These are phyloP conservation scores for Thymelicus lineola DNA, from an alignment of 2,888 invertebrate genomes.

Conservation along the genomic window DNA sequence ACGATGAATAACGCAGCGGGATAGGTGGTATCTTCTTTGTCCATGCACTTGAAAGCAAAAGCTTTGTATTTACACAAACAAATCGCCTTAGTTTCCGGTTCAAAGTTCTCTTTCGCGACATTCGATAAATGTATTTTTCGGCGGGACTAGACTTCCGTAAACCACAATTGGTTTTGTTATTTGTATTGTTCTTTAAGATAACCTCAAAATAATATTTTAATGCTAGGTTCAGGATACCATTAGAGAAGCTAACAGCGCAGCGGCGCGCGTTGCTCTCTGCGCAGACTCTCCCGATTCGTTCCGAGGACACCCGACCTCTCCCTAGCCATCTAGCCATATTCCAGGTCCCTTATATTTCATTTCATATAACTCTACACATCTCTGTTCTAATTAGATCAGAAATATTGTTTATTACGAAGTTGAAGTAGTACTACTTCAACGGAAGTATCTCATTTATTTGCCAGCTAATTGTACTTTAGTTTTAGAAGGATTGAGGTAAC, in stretches of 20 bases:
- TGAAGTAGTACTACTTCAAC: not conserved
- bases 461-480: not conserved
- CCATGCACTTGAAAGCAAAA: conserved; percentile 82
- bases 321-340: conserved; percentile 56
- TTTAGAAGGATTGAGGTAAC: not conserved
- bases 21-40: conserved; percentile 77
- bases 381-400: conserved; percentile 36
- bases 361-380: conserved; percentile 20
- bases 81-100: conserved; percentile 80
- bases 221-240: conserved; percentile 77
- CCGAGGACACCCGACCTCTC: conserved; percentile 59
- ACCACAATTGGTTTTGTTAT: conserved; percentile 61
- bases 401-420: conserved; percentile 20
- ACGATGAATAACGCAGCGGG: conserved; percentile 59
- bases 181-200: conserved; percentile 62
- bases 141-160: conserved; percentile 55
- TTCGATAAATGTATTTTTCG: conserved; percentile 69
- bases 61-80: conserved; percentile 84
- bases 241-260: conserved; percentile 67
- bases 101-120: conserved; percentile 80
- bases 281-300: conserved; percentile 63
- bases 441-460: not conserved
- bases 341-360: conserved; percentile 35
- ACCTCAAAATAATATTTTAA: conserved; percentile 83
- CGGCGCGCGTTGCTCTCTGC: conserved; percentile 56